Percentiles rank a stretch among this genome's conserved stretches.
Evolutionary conservation across 2,888 invertebrate species (phyloP).

Genomic region (Tuberolachnus salignus): DNA sequence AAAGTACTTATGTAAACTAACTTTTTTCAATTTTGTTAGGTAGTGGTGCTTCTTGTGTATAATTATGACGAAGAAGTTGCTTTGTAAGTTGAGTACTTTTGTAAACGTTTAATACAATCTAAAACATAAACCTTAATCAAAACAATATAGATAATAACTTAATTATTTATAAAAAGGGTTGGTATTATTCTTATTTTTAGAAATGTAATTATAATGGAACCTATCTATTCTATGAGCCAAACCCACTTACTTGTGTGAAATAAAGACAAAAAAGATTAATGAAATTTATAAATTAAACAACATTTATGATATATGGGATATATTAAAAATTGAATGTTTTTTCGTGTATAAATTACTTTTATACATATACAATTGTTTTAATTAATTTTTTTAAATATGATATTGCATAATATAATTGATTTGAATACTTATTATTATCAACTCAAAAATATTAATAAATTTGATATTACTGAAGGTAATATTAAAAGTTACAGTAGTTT

Average conservation of each 20-base stretch:
- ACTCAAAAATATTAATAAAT: too few species aligned
- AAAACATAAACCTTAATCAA: background rate
- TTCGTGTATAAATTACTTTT: background rate
- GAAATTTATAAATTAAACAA: too few species aligned
- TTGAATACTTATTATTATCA: too few species aligned
- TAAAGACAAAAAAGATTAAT: background rate
- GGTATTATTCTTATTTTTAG: conserved; percentile 16
- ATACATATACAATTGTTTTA: too few species aligned
- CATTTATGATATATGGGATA: too few species aligned
- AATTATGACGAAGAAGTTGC: conserved; percentile 12
- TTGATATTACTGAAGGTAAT: too few species aligned
- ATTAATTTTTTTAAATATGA: too few species aligned
- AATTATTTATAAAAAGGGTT: conserved; percentile 8
- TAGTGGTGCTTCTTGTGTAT: conserved; percentile 46
- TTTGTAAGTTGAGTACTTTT: conserved; percentile 1
- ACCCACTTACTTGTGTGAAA: background rate
- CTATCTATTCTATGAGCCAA: too few species aligned
- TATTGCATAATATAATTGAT: too few species aligned
- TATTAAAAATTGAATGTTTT: too few species aligned
- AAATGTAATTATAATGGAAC: background rate
- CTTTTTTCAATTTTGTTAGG: conserved; percentile 48
- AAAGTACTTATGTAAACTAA: conserved; percentile 12
- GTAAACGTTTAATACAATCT: conserved; percentile 21
- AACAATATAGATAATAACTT: background rate
- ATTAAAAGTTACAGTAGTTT: too few species aligned